Conservation (phyloP, 2,113 vertebrate species). For the Psittacus erithacus region DNA sequence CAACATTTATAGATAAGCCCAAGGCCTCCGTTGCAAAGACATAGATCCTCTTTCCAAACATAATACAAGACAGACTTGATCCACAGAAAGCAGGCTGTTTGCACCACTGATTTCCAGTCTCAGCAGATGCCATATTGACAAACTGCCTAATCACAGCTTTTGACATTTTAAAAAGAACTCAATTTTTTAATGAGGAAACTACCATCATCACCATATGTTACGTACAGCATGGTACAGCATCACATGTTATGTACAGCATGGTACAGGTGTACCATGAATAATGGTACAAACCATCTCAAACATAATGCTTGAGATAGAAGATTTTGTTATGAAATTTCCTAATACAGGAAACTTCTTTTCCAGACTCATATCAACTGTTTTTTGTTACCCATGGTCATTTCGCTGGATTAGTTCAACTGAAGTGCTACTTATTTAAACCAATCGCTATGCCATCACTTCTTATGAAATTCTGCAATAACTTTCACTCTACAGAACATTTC, state of each 20-base stretch:
- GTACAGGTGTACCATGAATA: too few species aligned
- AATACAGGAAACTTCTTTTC: background rate
- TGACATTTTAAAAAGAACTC: background rate
- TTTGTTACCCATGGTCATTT: background rate
- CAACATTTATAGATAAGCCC: background rate
- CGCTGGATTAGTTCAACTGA: accelerated
- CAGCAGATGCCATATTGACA: background rate
- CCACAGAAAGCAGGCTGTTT: background rate
- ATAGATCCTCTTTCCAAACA: background rate
- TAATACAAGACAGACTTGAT: background rate
- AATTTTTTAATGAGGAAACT: background rate
- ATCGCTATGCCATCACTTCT: accelerated
- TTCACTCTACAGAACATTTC: too few species aligned
- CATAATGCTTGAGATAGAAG: too few species aligned
- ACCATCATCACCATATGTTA: background rate
- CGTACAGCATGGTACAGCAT: accelerated
- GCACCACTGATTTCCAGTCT: background rate
- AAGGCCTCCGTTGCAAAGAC: background rate
- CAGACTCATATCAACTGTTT: accelerated
- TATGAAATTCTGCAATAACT: accelerated
- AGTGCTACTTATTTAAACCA: background rate
- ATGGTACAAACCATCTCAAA: too few species aligned
- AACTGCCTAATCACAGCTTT: background rate
- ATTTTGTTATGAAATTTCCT: background rate
- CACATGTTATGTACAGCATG: too few species aligned